Evolutionary conservation across 1,140 invertebrate species (phyloP).

Genomic region (Neelides sp.): DNA sequence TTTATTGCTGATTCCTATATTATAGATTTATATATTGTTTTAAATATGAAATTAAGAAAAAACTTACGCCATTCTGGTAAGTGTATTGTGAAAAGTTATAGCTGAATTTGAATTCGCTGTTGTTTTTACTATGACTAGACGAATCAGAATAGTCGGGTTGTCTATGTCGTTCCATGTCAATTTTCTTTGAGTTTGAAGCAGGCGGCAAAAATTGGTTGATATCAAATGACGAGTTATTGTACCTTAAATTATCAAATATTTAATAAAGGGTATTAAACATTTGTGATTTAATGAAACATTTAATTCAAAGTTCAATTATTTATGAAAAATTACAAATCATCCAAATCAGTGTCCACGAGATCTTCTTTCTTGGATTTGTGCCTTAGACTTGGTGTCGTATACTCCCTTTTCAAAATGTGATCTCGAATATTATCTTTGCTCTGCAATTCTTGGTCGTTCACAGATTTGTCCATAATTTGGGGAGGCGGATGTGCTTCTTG

Average conservation of each 20-base stretch:
- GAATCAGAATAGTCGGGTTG: no score
- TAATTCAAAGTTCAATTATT: no score
- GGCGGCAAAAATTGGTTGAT: neutral
- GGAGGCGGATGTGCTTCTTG: neutral
- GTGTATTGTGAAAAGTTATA: neutral
- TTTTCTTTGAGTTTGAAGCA: neutral
- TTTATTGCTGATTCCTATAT: neutral
- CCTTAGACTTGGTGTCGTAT: neutral
- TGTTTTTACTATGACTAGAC: no score
- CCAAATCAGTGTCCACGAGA: conserved; percentile 3
- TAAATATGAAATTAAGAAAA: no score
- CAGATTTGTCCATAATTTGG: neutral
- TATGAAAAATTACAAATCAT: conserved; percentile 3
- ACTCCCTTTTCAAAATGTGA: conserved; percentile 1
- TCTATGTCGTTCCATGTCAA: neutral
- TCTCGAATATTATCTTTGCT: neutral
- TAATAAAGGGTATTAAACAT: neutral
- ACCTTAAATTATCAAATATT: neutral
- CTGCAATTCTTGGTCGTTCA: neutral
- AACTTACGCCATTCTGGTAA: conserved; percentile 8
- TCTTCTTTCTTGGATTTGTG: neutral
- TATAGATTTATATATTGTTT: no score
- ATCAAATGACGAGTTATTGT: neutral
- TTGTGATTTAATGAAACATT: neutral
- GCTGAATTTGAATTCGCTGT: conserved; percentile 3